Conservation (phyloP, 2,888 invertebrate genomes). For the Yponomeuta cagnagella region DNA sequence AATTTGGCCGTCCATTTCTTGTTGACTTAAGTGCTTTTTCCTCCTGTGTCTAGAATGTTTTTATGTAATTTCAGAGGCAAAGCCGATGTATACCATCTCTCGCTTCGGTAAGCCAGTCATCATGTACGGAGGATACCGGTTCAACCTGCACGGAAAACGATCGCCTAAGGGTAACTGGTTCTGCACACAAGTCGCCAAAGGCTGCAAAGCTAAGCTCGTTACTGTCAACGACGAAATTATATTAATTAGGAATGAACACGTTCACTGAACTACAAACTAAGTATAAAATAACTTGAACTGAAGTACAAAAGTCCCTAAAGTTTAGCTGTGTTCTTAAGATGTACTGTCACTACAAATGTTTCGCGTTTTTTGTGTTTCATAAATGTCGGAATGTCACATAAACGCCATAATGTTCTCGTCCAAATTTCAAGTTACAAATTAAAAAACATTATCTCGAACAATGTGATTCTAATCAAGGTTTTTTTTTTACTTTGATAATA, state of each 20-base stretch:
- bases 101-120: slow-evolving; percentile 28
- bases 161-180: slow-evolving; percentile 27
- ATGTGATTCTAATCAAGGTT: no score
- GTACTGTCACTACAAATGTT: background rate
- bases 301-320: background rate
- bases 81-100: background rate
- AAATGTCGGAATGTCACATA: no score
- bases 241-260: slow-evolving; percentile 27
- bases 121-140: slow-evolving; percentile 13
- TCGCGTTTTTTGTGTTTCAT: no score
- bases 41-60: no score
- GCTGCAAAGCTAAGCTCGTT: slow-evolving; percentile 31
- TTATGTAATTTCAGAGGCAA: background rate
- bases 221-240: slow-evolving; percentile 26
- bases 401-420: no score
- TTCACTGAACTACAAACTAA: slow-evolving; percentile 18
- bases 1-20: no score
- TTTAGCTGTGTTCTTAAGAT: background rate
- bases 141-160: slow-evolving; percentile 13
- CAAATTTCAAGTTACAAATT: no score
- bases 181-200: slow-evolving; percentile 25
- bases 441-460: no score
- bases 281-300: background rate
- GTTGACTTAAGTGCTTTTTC: no score
- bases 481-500: no score